Conservation (phyloP, 2,888 invertebrate species). For the Ormyrus labotus region DNA sequence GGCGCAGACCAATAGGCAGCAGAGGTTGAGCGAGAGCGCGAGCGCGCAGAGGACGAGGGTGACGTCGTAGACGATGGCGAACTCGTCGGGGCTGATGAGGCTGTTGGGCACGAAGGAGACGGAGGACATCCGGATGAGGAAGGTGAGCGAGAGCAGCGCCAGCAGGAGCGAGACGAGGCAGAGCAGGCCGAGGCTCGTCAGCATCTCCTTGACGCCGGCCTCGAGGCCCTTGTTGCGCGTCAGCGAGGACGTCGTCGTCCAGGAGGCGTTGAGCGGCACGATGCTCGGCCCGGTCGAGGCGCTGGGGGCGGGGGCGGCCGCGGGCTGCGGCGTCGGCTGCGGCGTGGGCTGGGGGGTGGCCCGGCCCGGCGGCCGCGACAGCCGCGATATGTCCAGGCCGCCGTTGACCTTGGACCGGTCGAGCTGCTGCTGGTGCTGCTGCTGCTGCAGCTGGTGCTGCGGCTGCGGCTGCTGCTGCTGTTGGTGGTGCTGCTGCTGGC, state of each 20-base stretch:
- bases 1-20: slow-evolving; percentile 94
- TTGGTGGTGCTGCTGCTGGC: slow-evolving; percentile 47
- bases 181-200: slow-evolving; percentile 89
- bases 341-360: slow-evolving; percentile 62
- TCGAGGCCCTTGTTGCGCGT: slow-evolving; percentile 74
- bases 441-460: slow-evolving; percentile 55
- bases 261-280: slow-evolving; percentile 67
- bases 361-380: slow-evolving; percentile 65
- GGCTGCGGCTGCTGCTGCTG: slow-evolving; percentile 41
- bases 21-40: slow-evolving; percentile 91
- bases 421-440: slow-evolving; percentile 61
- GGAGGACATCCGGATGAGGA: slow-evolving; percentile 89
- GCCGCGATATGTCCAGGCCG: slow-evolving; percentile 80
- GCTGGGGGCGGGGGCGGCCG: slow-evolving; percentile 68
- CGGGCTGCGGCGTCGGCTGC: slow-evolving; percentile 68
- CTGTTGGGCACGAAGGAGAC: slow-evolving; percentile 78
- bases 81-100: slow-evolving; percentile 84
- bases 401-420: slow-evolving; percentile 75
- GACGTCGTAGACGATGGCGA: slow-evolving; percentile 93
- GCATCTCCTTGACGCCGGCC: slow-evolving; percentile 85
- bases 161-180: slow-evolving; percentile 91
- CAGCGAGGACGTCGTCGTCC: slow-evolving; percentile 67
- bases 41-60: slow-evolving; percentile 92
- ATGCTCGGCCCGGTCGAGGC: slow-evolving; percentile 71
- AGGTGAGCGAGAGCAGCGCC: slow-evolving; percentile 89